Evolutionary conservation across 2,888 invertebrate genomes (phyloP).

Genomic region (Zaprionus obscuricornis): DNA sequence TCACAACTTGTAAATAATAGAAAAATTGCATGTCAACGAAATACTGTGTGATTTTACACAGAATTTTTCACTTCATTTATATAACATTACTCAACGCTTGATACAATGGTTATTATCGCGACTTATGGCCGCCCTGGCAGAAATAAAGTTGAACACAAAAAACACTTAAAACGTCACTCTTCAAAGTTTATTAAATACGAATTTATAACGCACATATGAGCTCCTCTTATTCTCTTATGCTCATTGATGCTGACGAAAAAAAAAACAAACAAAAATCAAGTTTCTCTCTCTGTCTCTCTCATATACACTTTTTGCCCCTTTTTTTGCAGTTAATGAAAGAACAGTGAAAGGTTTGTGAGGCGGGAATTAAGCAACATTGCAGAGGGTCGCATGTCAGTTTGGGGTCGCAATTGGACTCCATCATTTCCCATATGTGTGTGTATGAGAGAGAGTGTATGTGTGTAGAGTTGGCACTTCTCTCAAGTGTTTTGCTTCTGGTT

Average conservation of each 20-base stretch:
- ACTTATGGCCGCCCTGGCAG: conserved; percentile 7
- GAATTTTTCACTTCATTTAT: background rate
- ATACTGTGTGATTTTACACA: too few species aligned
- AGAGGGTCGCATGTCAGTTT: conserved; percentile 31
- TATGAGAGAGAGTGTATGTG: background rate
- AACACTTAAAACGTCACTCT: conserved; percentile 47
- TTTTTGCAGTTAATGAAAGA: conserved; percentile 53
- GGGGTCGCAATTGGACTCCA: conserved; percentile 21
- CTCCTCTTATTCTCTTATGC: conserved; percentile 25
- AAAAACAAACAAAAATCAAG: conserved; percentile 70
- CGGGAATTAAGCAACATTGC: background rate
- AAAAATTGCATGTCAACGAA: too few species aligned
- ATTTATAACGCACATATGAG: conserved; percentile 69
- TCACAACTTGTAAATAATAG: too few species aligned
- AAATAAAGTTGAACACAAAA: too few species aligned
- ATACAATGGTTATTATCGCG: conserved; percentile 8
- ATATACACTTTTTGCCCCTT: conserved; percentile 24
- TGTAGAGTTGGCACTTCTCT: conserved; percentile 10
- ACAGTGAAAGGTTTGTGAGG: conserved; percentile 9
- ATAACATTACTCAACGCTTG: conserved; percentile 15
- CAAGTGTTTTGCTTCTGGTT: conserved; percentile 45
- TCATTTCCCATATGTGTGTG: background rate
- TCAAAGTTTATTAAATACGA: conserved; percentile 70
- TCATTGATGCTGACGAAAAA: conserved; percentile 1
- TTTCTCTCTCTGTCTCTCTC: too few species aligned